These are phyloP conservation scores for Hybos culiciformis DNA, from an alignment of 2,888 invertebrate species.

Conservation along the genomic window DNA sequence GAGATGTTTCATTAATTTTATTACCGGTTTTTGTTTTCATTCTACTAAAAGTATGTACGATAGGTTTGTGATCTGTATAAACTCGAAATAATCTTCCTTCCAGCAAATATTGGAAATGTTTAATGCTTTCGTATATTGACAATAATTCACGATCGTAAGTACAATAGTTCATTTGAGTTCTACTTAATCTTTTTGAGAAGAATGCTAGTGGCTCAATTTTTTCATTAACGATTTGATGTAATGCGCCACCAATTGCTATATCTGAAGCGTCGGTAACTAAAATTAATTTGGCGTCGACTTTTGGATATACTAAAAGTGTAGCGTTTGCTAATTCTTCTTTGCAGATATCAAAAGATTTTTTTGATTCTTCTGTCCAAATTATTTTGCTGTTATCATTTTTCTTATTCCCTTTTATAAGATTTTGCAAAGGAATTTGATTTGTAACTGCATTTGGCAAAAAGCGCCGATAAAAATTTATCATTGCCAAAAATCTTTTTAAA, in stretches of 20 bases:
- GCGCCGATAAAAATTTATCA: slow-evolving; percentile 26
- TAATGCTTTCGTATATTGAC: slow-evolving; percentile 25
- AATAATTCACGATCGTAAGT: slow-evolving; percentile 29
- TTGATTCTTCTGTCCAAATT: too few species aligned
- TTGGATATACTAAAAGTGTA: slow-evolving; percentile 26
- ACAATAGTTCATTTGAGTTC: slow-evolving; percentile 24
- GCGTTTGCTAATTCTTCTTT: slow-evolving; percentile 4
- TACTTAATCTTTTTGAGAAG: slow-evolving; percentile 21
- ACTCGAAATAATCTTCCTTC: neutral
- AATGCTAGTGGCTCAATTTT: too few species aligned
- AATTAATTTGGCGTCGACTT: too few species aligned
- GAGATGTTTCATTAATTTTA: too few species aligned
- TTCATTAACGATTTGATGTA: slow-evolving; percentile 22
- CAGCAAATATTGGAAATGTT: slow-evolving; percentile 20
- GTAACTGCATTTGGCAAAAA: slow-evolving; percentile 18
- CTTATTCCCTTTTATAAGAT: slow-evolving; percentile 5
- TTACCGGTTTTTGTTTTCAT: too few species aligned
- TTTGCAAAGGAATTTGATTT: slow-evolving; percentile 4
- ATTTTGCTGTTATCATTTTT: too few species aligned
- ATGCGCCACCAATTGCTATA: slow-evolving; percentile 26
- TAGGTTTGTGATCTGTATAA: slow-evolving; percentile 1
- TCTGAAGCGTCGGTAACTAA: too few species aligned
- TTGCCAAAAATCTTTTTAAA: slow-evolving; percentile 23
- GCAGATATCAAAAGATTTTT: slow-evolving; percentile 3
- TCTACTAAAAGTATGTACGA: too few species aligned